Conservation (phyloP, 2,797 vertebrate species). For the Caiman crocodilus region DNA sequence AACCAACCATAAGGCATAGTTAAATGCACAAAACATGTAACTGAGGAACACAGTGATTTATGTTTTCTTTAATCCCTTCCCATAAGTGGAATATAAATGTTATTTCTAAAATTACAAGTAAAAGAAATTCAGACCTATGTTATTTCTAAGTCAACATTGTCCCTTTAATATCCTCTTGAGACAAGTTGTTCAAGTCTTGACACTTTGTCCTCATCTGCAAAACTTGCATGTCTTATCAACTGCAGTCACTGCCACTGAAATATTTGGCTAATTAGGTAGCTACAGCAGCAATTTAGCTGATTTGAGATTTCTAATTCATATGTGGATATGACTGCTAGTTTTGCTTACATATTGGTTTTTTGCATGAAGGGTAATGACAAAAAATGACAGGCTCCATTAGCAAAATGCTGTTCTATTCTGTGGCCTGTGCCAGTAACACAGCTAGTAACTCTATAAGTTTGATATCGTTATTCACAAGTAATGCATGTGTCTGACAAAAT, state of each 20-base stretch:
- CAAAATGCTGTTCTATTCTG: not conserved
- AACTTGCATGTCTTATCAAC: not conserved
- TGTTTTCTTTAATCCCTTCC: not conserved
- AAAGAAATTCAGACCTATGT: not conserved
- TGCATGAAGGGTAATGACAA: not conserved
- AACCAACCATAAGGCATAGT: not conserved
- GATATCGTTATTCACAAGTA: not conserved
- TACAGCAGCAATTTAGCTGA: not conserved
- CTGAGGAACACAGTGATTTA: not conserved
- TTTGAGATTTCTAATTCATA: not conserved
- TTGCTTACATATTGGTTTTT: not conserved
- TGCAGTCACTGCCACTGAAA: not conserved
- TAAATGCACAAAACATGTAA: not conserved
- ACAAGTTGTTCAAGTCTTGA: not conserved
- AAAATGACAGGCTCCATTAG: not conserved
- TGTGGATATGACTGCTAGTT: not conserved
- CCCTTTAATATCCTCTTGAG: not conserved
- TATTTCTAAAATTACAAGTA: not conserved
- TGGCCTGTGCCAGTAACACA: not conserved
- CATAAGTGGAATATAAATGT: accelerated
- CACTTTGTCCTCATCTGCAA: not conserved
- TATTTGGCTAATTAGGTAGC: accelerated
- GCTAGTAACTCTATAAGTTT: not conserved
- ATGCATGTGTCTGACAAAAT: not conserved
- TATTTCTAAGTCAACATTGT: not conserved